Percentiles rank a stretch among this genome's conserved stretches.
Conservation (phyloP, 2,888 invertebrate genomes). For the Agrilus mali region DNA sequence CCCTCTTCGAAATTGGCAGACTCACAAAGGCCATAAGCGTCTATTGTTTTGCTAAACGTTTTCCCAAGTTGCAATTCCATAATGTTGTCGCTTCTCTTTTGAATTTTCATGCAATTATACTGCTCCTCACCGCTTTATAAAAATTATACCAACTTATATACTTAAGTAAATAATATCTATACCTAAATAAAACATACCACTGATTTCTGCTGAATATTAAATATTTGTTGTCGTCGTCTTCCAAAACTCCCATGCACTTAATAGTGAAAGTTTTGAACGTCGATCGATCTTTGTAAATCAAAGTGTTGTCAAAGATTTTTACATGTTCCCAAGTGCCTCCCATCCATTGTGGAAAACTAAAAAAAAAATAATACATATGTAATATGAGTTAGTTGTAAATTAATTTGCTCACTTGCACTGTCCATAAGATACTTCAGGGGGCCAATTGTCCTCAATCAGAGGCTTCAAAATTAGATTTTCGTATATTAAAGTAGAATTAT, state of each 20-base stretch:
- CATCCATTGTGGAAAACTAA: slow-evolving; percentile 48
- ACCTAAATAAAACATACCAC: slow-evolving; percentile 30
- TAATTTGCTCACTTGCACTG: slow-evolving; percentile 25
- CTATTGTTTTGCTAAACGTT: slow-evolving; percentile 23
- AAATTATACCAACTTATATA: not conserved
- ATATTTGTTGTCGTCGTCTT: slow-evolving; percentile 33
- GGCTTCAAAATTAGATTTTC: slow-evolving; percentile 42
- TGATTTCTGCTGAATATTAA: slow-evolving; percentile 40
- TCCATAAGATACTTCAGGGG: slow-evolving; percentile 25
- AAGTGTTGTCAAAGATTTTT: slow-evolving; percentile 33
- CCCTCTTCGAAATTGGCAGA: slow-evolving; percentile 38
- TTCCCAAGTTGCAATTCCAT: slow-evolving; percentile 45
- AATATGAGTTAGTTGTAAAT: not conserved
- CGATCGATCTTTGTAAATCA: slow-evolving; percentile 38
- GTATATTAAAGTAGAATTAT: slow-evolving; percentile 38
- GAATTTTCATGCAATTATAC: slow-evolving; percentile 46
- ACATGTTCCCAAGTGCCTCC: slow-evolving; percentile 50
- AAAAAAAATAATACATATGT: slow-evolving; percentile 5
- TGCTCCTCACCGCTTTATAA: slow-evolving; percentile 42
- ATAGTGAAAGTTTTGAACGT: slow-evolving; percentile 41
- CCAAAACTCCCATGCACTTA: slow-evolving; percentile 30
- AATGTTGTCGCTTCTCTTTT: slow-evolving; percentile 44
- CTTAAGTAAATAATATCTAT: not conserved
- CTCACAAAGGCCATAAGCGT: slow-evolving; percentile 24
- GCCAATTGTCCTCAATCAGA: slow-evolving; percentile 28